phyloP scores from a whole-genome alignment of 2,113 vertebrate genomes.

The Dicentrarchus labrax region DNA sequence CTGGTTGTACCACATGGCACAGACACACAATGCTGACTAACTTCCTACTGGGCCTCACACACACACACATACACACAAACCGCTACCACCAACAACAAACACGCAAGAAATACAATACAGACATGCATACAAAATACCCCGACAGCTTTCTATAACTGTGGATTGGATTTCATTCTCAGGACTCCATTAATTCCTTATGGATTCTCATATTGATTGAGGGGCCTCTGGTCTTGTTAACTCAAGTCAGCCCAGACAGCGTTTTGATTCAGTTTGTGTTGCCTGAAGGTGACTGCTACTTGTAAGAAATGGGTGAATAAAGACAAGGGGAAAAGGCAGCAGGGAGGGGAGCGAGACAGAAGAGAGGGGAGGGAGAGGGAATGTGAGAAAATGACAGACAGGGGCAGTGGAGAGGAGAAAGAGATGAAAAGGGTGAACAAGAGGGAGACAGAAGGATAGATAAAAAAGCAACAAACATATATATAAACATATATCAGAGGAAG shows the following conservation, averaged over 20 bases:
- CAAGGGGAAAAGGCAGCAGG: neutral
- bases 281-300: slow-evolving; percentile 63
- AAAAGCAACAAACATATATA: neutral
- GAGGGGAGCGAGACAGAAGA: neutral
- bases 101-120: neutral
- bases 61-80: slow-evolving; percentile 18
- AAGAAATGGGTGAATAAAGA: slow-evolving; percentile 49
- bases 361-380: neutral
- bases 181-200: slow-evolving; percentile 76
- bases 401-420: neutral
- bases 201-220: slow-evolving; percentile 75
- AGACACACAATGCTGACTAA: slow-evolving; percentile 26
- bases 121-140: slow-evolving; percentile 36
- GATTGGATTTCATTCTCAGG: slow-evolving; percentile 75
- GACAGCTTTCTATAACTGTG: slow-evolving; percentile 52
- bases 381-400: neutral
- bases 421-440: neutral
- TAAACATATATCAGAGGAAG: neutral
- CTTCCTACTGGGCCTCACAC: neutral
- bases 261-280: slow-evolving; percentile 67
- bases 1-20: neutral
- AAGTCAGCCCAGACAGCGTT: slow-evolving; percentile 57
- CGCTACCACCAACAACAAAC: slow-evolving; percentile 2
- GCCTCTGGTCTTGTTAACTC: slow-evolving; percentile 76
- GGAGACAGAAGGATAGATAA: neutral